These are phyloP conservation scores for Drosophila jambulina DNA, from an alignment of 1,140 invertebrate species.

Conservation along the genomic window DNA sequence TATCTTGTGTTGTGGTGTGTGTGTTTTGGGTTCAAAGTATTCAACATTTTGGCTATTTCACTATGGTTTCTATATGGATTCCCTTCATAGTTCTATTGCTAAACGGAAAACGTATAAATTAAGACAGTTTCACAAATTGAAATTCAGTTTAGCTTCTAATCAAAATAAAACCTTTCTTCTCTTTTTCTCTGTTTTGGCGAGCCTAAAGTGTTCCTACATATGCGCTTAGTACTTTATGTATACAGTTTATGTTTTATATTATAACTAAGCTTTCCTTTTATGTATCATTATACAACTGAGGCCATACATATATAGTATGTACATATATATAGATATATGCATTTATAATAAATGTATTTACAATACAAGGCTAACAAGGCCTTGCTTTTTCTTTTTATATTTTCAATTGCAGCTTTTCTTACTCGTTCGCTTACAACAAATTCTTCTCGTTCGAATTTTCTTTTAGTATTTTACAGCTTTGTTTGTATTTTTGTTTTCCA, in stretches of 20 bases:
- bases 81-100: slow-evolving; percentile 31
- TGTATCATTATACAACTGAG: slow-evolving; percentile 49
- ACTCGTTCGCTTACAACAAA: slow-evolving; percentile 66
- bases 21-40: slow-evolving; percentile 37
- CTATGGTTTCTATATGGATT: slow-evolving; percentile 17
- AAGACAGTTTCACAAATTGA: slow-evolving; percentile 37
- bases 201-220: slow-evolving; percentile 77
- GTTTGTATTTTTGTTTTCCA: slow-evolving; percentile 15
- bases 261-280: slow-evolving; percentile 31
- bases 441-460: too few species aligned
- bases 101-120: slow-evolving; percentile 36
- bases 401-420: slow-evolving; percentile 44
- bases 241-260: slow-evolving; percentile 39
- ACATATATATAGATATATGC: slow-evolving; percentile 33
- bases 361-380: slow-evolving; percentile 35
- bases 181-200: slow-evolving; percentile 59
- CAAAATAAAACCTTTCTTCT: slow-evolving; percentile 29
- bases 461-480: slow-evolving; percentile 58
- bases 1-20: background rate
- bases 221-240: slow-evolving; percentile 65
- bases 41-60: slow-evolving; percentile 50
- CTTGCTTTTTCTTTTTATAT: slow-evolving; percentile 31
- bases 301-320: slow-evolving; percentile 37
- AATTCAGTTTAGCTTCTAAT: slow-evolving; percentile 39
- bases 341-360: slow-evolving; percentile 64